A percentile compares a stretch with the other conserved stretches of the same genome.
Evolutionary conservation across 2,113 vertebrate species (phyloP).

Genomic region (Proterorhinus semilunaris): DNA sequence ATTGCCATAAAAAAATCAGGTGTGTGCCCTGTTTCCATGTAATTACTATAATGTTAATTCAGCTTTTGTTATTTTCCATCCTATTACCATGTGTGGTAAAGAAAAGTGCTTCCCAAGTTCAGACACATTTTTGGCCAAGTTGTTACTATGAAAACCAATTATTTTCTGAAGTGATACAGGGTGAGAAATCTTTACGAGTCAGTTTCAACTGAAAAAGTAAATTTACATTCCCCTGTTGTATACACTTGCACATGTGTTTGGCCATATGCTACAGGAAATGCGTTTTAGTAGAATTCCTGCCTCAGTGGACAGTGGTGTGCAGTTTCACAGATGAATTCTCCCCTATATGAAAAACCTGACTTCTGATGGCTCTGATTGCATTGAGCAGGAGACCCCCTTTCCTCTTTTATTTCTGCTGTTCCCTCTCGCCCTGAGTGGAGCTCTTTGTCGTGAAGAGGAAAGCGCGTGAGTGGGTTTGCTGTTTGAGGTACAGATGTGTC

Average conservation of each 20-base stretch:
- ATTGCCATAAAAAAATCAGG: no score
- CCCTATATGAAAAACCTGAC: conserved; percentile 26
- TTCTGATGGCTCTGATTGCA: conserved; percentile 41
- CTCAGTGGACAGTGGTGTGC: conserved; percentile 20
- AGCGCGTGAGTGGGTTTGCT: not conserved
- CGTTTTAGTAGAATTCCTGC: conserved; percentile 32
- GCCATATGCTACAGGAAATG: conserved; percentile 5
- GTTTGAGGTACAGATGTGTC: conserved; percentile 41
- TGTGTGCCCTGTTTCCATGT: no score
- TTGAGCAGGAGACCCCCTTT: conserved; percentile 7
- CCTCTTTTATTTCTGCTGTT: conserved; percentile 38
- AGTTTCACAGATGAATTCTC: conserved; percentile 46
- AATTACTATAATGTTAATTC: no score
- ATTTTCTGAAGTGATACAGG: not conserved
- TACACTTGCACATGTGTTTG: not conserved
- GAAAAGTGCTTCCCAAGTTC: no score
- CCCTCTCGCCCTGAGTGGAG: conserved; percentile 36
- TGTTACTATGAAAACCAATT: not conserved
- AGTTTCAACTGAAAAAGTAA: not conserved
- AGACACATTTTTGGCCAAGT: no score
- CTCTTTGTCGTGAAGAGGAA: conserved; percentile 16
- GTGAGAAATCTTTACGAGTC: not conserved
- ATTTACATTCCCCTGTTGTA: not conserved
- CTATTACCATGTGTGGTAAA: no score
- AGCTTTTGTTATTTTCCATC: no score